These are phyloP conservation scores for Oceanodroma leucorhoa DNA, from an alignment of 2,797 vertebrate genomes.

Conservation along the genomic window DNA sequence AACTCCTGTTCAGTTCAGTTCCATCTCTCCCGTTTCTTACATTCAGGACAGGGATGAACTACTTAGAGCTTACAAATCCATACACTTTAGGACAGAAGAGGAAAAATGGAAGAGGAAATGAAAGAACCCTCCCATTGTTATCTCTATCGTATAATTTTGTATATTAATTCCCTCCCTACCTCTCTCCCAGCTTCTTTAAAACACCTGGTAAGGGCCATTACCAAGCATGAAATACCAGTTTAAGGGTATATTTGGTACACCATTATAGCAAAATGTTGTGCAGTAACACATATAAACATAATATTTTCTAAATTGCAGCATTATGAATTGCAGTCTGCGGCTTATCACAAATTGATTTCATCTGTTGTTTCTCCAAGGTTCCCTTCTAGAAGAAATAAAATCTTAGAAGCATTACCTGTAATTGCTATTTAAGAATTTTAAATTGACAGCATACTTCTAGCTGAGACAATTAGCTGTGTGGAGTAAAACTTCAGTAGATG, in stretches of 20 bases:
- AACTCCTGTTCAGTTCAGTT: background rate
- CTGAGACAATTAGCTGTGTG: background rate
- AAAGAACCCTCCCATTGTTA: background rate
- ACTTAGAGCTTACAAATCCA: background rate
- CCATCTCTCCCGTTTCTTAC: background rate
- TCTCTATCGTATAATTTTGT: background rate
- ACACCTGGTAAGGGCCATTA: background rate
- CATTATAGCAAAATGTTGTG: background rate
- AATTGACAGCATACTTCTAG: background rate
- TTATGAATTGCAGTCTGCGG: background rate
- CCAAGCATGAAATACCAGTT: background rate
- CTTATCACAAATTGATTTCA: background rate
- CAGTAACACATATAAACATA: background rate
- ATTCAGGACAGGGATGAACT: background rate
- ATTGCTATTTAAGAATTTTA: constrained; percentile 13
- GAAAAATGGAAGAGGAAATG: background rate
- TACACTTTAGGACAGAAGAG: background rate
- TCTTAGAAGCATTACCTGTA: background rate
- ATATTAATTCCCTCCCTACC: background rate
- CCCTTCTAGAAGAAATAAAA: background rate
- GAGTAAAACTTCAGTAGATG: background rate
- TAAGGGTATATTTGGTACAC: background rate
- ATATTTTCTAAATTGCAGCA: background rate
- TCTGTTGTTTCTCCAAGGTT: constrained; percentile 6
- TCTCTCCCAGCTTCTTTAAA: background rate